Conservation (phyloP, 2,113 vertebrate genomes). For the Chloropsis hardwickii region DNA sequence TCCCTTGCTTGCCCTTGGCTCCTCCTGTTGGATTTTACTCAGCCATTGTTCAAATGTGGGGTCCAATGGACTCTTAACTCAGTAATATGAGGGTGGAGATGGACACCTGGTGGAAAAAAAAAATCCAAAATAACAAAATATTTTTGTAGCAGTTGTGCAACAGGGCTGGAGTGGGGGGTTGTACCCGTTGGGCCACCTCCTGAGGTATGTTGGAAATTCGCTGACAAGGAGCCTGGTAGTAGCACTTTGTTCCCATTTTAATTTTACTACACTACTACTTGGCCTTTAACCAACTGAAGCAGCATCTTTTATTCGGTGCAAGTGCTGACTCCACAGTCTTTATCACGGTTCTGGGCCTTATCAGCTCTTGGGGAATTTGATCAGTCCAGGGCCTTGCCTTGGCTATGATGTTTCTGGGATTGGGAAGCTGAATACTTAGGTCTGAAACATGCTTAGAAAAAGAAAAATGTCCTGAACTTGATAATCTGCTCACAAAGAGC, state of each 20-base stretch:
- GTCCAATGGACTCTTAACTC: neutral
- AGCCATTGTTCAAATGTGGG: fast-evolving
- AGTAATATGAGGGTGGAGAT: fast-evolving
- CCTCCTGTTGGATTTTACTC: neutral
- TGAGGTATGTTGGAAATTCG: slow-evolving; percentile 63
- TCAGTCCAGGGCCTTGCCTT: neutral
- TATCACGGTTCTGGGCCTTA: slow-evolving; percentile 45
- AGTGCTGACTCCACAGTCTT: slow-evolving; percentile 59
- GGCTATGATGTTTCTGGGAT: neutral
- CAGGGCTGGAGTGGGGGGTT: neutral
- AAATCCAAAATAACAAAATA: neutral
- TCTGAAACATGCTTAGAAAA: neutral
- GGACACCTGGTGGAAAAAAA: neutral
- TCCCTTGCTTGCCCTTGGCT: neutral
- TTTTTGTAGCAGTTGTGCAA: neutral
- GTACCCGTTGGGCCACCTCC: neutral
- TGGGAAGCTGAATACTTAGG: slow-evolving; percentile 4
- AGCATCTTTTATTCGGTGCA: slow-evolving; percentile 31
- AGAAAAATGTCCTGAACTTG: neutral
- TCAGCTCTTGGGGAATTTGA: slow-evolving; percentile 48
- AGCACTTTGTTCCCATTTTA: slow-evolving; percentile 60
- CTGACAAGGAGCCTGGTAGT: slow-evolving; percentile 11
- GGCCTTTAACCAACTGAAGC: slow-evolving; percentile 65
- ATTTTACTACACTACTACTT: slow-evolving; percentile 61
- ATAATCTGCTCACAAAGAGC: neutral